A percentile compares a stretch with the other conserved stretches of the same genome.
These are phyloP conservation scores for Pelagia noctiluca DNA, from an alignment of 30 jellyfish, hydroid and myxozoan species.

Conservation along the genomic window DNA sequence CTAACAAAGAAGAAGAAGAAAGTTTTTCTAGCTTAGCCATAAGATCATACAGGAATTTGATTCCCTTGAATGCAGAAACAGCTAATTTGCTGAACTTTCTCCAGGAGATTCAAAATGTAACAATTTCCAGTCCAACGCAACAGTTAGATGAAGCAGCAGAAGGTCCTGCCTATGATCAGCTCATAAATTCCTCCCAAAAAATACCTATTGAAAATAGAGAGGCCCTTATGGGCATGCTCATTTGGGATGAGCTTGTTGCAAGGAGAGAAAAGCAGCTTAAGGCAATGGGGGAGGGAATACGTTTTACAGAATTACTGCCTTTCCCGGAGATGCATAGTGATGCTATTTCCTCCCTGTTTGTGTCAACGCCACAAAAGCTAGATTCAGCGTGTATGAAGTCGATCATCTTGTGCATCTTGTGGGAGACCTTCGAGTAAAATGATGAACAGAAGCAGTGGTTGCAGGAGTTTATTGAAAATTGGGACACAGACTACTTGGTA, in stretches of 20 bases:
- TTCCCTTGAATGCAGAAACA: constrained; percentile 40
- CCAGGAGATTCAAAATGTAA: neutral
- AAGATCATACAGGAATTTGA: neutral
- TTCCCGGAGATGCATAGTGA: neutral
- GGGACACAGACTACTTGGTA: neutral
- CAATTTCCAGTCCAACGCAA: neutral
- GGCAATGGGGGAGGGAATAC: constrained; percentile 32
- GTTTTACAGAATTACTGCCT: neutral
- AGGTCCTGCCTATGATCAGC: constrained; percentile 59
- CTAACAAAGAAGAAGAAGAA: neutral
- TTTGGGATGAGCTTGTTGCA: constrained; percentile 25
- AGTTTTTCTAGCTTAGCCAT: neutral
- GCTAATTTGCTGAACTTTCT: constrained; percentile 8
- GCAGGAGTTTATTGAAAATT: neutral
- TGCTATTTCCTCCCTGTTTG: neutral
- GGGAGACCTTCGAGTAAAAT: neutral
- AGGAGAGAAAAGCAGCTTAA: constrained; percentile 40
- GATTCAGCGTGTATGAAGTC: neutral
- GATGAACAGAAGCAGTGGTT: neutral
- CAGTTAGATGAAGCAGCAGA: constrained; percentile 9
- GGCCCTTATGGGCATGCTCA: constrained; percentile 7
- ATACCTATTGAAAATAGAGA: constrained; percentile 7
- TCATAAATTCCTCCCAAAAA: constrained; percentile 21
- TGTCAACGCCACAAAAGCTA: neutral
- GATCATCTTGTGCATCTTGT: neutral